phyloP scores from a whole-genome alignment of 2,113 vertebrate species.

The Cyanoramphus novaezelandiae region DNA sequence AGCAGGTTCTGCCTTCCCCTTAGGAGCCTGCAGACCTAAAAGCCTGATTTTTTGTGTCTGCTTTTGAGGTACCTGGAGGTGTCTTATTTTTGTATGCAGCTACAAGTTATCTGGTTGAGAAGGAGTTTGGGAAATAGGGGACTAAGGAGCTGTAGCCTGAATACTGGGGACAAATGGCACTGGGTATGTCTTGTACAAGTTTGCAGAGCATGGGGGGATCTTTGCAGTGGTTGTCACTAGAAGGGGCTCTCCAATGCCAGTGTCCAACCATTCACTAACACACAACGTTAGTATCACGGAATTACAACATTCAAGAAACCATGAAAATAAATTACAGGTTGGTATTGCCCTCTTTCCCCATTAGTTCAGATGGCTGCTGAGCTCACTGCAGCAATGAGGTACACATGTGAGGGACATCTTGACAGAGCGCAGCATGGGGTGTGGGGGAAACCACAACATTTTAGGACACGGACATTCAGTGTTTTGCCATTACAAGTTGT shows the following conservation, averaged over 20 bases:
- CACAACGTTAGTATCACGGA: neutral
- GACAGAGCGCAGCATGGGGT: neutral
- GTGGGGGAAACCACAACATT: neutral
- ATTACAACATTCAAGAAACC: neutral
- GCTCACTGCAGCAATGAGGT: neutral
- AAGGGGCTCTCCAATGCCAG: neutral
- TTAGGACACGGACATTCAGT: neutral
- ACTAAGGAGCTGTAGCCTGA: rapidly evolving
- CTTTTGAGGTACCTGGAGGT: neutral
- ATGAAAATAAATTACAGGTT: neutral
- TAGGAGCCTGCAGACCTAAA: constrained; percentile 54
- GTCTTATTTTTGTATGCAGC: neutral
- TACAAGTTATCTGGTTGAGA: neutral
- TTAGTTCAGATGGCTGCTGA: neutral
- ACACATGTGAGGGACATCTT: neutral
- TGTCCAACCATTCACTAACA: neutral
- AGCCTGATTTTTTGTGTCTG: constrained; percentile 32
- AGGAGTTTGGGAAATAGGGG: neutral
- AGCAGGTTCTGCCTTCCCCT: constrained; percentile 51
- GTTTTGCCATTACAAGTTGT: neutral
- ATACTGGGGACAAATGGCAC: neutral
- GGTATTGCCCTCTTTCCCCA: neutral
- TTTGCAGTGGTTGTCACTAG: neutral
- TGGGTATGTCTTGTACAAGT: neutral
- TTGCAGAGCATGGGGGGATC: neutral